Evolutionary conservation across 2,888 invertebrate genomes (phyloP), one percentile per base, ranked within the genome.

Genomic region (Hemithea aestivaria): DNA sequence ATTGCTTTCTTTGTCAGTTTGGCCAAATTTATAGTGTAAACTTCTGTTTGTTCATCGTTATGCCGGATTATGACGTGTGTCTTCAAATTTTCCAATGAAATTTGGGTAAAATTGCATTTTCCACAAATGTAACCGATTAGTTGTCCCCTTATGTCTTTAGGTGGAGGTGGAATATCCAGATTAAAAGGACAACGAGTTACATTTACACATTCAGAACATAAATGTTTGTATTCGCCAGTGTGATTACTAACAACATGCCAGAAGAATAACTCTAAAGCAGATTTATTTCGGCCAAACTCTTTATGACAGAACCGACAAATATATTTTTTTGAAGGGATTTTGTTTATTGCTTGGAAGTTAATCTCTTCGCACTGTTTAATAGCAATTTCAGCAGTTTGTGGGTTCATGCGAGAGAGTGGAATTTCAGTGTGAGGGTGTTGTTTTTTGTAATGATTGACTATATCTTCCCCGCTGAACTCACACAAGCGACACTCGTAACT

Each of bases 211-310:
- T 79, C 73, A 1, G 88, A 87, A 66, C 95, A 95, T 10, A 80
- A 68, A 43, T 90, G 91, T 35, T 91, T 87, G 53, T 91, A 93
- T 73, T 96, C 95, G 0, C 95, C 95, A 0, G 95, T 95, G 44
- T 96, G 96, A 28, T 78, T 88, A 10, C 90, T 82, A 1, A 84
- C 90, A 24, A 94, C 84, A 59, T 96, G 95, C 64, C 94, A 93
- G 58, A 91, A 92, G 62, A 93, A 93, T 3, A 69, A 63, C 58
- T 85, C 82, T 27, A 85, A 60, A 20, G 66, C 55, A 1, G 58
- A 54, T 34, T 62, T 70, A 29, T 51, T 64, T 40, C 60, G 66
- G 11, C 44, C 37, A 45, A 84, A 83, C 48, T 76, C 82, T 60
- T 77, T 69, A 25, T 54, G 74, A 55, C 87, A 87, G 60, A 87